Percentiles rank a stretch among this genome's conserved stretches.
Conservation (phyloP, 1,140 invertebrate genomes). For the Cydia pomonella region DNA sequence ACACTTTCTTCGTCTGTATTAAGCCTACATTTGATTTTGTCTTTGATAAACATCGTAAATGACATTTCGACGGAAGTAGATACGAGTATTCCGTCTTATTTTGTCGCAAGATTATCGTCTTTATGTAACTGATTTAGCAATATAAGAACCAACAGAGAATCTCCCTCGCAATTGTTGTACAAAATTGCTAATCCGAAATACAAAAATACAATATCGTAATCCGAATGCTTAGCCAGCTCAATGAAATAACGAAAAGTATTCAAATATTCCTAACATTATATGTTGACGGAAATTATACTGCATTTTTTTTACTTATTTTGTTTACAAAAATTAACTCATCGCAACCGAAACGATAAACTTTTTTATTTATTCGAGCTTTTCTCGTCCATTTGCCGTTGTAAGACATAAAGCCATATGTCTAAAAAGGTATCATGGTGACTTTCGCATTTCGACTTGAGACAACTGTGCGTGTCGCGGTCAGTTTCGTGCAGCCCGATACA, state of each 20-base stretch:
- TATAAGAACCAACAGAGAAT: too few relatives aligned
- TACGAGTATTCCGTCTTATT: too few relatives aligned
- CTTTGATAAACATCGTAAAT: not conserved
- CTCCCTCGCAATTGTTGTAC: not conserved
- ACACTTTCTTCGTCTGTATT: not conserved
- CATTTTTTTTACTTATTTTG: not conserved
- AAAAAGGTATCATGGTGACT: not conserved
- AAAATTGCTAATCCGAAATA: not conserved
- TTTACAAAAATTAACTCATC: not conserved
- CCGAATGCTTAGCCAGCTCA: not conserved
- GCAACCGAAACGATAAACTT: not conserved
- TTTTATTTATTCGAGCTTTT: not conserved
- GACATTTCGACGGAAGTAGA: too few relatives aligned
- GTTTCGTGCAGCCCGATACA: constrained; percentile 9
- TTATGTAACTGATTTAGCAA: too few relatives aligned
- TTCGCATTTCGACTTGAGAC: not conserved
- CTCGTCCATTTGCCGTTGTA: not conserved
- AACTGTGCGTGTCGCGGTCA: not conserved
- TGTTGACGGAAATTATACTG: not conserved
- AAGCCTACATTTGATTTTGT: not conserved
- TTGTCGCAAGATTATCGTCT: too few relatives aligned
- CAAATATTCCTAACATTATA: not conserved
- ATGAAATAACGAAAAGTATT: not conserved
- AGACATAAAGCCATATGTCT: not conserved
- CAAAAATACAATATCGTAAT: not conserved